These are phyloP conservation scores for Daboia siamensis DNA, from an alignment of 2,113 vertebrate genomes.

Conservation along the genomic window DNA sequence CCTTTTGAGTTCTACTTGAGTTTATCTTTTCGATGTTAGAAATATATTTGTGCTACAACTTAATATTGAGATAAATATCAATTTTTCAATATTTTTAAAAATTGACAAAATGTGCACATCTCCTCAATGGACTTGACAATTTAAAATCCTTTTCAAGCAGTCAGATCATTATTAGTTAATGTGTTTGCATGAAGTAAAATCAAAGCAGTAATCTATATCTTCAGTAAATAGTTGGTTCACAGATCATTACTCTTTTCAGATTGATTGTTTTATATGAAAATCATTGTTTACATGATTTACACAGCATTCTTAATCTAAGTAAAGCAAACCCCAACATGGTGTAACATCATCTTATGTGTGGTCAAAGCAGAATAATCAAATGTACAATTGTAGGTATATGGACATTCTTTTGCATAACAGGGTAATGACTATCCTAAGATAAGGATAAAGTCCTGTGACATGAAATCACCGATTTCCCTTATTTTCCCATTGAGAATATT, in stretches of 20 bases:
- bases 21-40: neutral
- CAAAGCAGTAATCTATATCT: neutral
- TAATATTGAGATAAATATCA: neutral
- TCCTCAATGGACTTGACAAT: neutral
- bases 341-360: neutral
- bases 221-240: neutral
- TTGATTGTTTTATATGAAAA: neutral
- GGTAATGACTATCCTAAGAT: neutral
- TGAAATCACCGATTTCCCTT: neutral
- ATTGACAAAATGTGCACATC: neutral
- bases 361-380: neutral
- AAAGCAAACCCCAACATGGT: neutral
- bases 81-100: neutral
- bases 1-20: neutral
- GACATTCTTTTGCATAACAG: neutral
- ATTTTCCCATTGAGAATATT: neutral
- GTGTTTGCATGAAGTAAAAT: neutral
- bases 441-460: neutral
- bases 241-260: neutral
- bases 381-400: neutral
- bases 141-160: neutral
- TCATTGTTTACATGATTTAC: neutral
- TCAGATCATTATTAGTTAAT: neutral
- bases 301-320: neutral
- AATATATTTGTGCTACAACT: neutral